A percentile compares a stretch with the other conserved stretches of the same genome.
These are phyloP conservation scores for Chymomyza amoena DNA, from an alignment of 2,888 invertebrate genomes.

Conservation along the genomic window DNA sequence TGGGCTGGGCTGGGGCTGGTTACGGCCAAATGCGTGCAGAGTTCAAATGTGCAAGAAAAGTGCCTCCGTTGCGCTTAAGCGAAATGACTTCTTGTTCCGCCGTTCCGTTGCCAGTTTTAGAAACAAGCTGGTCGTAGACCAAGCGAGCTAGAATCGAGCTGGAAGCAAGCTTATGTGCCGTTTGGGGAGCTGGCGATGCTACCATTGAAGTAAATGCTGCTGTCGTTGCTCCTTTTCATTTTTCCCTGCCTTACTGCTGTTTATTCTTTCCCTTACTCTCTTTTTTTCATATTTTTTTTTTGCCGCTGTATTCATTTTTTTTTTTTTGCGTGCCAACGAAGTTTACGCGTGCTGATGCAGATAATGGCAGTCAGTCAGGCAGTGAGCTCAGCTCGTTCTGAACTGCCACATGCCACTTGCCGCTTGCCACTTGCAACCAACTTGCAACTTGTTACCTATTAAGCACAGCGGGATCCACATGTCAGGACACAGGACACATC, in stretches of 20 bases:
- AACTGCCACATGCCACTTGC: neutral
- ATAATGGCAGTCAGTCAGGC: conserved; percentile 46
- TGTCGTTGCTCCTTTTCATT: conserved; percentile 1
- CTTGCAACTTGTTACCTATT: conserved; percentile 43
- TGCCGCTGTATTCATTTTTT: conserved; percentile 11
- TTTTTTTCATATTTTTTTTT: neutral
- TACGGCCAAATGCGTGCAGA: conserved; percentile 1
- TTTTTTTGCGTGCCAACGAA: conserved; percentile 51
- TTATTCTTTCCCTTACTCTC: neutral
- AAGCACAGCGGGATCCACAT: conserved; percentile 24
- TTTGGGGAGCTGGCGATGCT: neutral
- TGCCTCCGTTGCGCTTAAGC: conserved; percentile 60
- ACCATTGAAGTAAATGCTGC: conserved; percentile 24
- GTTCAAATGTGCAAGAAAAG: conserved; percentile 41
- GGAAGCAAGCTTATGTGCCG: neutral
- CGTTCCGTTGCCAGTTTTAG: neutral
- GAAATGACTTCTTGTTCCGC: conserved; percentile 69
- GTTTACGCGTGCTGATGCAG: conserved; percentile 67
- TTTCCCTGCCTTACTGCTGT: conserved; percentile 16
- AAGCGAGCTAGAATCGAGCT: neutral
- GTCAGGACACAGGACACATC: conserved; percentile 13
- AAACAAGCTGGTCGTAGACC: neutral
- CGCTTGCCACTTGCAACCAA: neutral
- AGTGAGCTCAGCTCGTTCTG: neutral
- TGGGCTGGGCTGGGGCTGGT: neutral